Conservation (phyloP, 2,113 vertebrate genomes). For the Pyrgilauda ruficollis region DNA sequence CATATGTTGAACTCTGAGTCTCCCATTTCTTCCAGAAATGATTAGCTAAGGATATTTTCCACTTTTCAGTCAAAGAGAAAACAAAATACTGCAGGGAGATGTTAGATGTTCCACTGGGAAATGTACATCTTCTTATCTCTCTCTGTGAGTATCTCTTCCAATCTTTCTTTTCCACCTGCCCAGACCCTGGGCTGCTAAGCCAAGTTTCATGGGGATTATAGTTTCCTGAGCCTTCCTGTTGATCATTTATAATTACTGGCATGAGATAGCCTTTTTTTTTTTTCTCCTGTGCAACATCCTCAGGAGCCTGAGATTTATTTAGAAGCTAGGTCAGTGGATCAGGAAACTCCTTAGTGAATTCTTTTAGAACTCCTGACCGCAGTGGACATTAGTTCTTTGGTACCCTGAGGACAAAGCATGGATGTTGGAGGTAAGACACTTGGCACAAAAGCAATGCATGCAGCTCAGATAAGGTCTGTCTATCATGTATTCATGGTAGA, state of each 20-base stretch:
- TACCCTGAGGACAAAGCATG: background rate
- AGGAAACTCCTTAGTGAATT: background rate
- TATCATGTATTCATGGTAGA: background rate
- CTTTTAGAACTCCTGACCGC: background rate
- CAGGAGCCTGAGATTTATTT: background rate
- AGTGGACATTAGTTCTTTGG: background rate
- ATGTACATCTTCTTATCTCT: constrained; percentile 31
- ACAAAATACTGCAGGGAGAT: background rate
- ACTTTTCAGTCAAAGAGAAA: constrained; percentile 48
- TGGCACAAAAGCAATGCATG: background rate
- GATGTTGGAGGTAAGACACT: background rate
- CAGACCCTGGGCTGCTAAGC: background rate
- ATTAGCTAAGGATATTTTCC: constrained; percentile 66
- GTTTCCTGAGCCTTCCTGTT: constrained; percentile 3
- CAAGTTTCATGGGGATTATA: background rate
- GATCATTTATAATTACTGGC: constrained; percentile 22
- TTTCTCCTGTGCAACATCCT: background rate
- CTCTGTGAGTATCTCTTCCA: background rate
- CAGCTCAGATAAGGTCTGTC: background rate
- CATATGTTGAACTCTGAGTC: constrained; percentile 44
- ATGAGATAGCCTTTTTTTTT: background rate
- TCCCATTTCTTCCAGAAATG: constrained; percentile 51
- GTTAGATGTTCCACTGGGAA: constrained; percentile 21
- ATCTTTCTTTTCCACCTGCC: background rate
- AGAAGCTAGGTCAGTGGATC: background rate